Evolutionary conservation across 2,113 vertebrate genomes (phyloP).

Genomic region (Macrotis lagotis): DNA sequence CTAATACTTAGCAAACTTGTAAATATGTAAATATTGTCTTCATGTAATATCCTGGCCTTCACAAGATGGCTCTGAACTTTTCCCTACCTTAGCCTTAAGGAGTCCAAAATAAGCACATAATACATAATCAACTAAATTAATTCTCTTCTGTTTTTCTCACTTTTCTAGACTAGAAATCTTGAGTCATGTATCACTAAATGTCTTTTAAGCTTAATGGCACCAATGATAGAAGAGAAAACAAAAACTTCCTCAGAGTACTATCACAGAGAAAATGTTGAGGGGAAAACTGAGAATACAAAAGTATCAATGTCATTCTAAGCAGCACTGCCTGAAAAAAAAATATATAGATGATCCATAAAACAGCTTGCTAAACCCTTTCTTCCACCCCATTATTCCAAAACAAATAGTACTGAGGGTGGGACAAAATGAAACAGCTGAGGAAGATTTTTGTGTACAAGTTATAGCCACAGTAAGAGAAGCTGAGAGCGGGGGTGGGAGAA

Average conservation of each 20-base stretch:
- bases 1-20: not conserved
- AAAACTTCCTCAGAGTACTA: not conserved
- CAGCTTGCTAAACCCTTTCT: not conserved
- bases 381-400: not conserved
- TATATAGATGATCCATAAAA: not conserved
- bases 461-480: not conserved
- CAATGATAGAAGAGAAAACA: not conserved
- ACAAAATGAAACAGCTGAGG: not conserved
- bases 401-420: not conserved
- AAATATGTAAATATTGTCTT: not conserved
- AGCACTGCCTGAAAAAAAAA: not conserved
- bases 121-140: not conserved
- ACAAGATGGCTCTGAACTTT: slow-evolving; percentile 18
- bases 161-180: not conserved
- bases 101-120: slow-evolving; percentile 26
- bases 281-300: slow-evolving; percentile 23
- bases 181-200: not conserved
- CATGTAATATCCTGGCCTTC: slow-evolving; percentile 12
- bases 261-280: not conserved
- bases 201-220: slow-evolving; percentile 4
- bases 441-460: slow-evolving; percentile 2
- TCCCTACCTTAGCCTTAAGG: slow-evolving; percentile 6
- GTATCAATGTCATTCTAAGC: not conserved
- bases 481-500: not conserved
- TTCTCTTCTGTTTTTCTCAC: not conserved